Base-by-base conservation (phyloP, 2,797 vertebrate genomes). In the Tokudaia tokunoshimensis region DNA sequence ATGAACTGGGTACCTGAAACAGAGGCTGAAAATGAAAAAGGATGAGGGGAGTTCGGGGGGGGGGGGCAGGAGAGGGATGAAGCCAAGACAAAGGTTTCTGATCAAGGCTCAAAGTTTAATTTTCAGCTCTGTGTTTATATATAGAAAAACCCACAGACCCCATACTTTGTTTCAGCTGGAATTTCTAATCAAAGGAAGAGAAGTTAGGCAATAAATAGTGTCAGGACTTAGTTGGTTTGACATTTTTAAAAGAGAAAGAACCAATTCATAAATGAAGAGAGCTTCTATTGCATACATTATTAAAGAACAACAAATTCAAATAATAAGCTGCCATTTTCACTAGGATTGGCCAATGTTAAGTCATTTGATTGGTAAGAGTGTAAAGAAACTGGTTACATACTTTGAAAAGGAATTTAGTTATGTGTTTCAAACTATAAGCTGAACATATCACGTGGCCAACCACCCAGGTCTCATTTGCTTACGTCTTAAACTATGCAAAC, bases 401-500 rank as follows among this genome's bases (percentile, higher is more conserved):
- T 84, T 67, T 72, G 22, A 94, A 94, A n/a, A 85, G n/a, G 24
- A 85, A 78, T 74, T 89, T 65, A 55, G 29, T 79, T 72, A 72
- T 47, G 44, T 29, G 41, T 47, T 78, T 55, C 78, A 85, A 89
- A 94, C 81, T 82, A 89, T 55, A 87, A 90, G 85, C 84, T 44
- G 14, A 91, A 47, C 31, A 65, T 3, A 75, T 4, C 3, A 57
- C 65, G 84, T 85, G 67, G 82, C 6, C 34, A 70, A n/a, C 15
- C 67, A 20, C 2, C 0, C 34, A 37, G 70, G 17, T 72, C 70
- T 72, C 17, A 91, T 76, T 94, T 92, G 70, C 31, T 94, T 80
- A 74, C 92, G 85, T 84, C 67, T 93, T 94, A 79, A 96, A 72
- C 13, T 70, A 70, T 26, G 12, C 26, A 96, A 89, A 57, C 15